A percentile compares a stretch with the other conserved stretches of the same genome.
These are phyloP conservation scores for Tonatia bakeri DNA, from an alignment of 2,113 vertebrate genomes.

Conservation along the genomic window DNA sequence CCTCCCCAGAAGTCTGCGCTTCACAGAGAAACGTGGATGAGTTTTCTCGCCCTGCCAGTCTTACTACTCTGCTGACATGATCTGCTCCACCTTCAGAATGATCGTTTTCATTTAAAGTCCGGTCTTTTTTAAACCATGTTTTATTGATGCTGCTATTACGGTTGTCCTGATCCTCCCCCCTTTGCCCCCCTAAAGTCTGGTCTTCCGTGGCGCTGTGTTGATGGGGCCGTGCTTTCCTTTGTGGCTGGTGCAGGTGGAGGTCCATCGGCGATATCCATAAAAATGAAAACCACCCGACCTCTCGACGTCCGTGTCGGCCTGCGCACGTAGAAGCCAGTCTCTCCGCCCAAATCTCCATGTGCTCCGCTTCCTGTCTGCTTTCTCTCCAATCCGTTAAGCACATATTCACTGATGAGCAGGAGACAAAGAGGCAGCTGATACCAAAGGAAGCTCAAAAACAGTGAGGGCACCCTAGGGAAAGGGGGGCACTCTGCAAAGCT, in stretches of 20 bases:
- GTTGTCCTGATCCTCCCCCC: no score
- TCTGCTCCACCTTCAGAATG: not conserved
- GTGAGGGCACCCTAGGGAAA: not conserved
- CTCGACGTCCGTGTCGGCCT: no score
- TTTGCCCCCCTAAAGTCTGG: no score
- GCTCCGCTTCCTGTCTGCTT: not conserved
- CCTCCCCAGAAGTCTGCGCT: not conserved
- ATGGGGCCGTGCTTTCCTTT: no score
- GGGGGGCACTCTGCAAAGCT: not conserved
- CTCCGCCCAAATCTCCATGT: not conserved
- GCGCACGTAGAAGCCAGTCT: not conserved
- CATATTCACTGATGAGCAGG: not conserved
- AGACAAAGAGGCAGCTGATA: not conserved
- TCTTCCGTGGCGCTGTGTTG: no score
- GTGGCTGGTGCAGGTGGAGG: no score
- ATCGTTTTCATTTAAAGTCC: not conserved
- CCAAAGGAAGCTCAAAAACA: not conserved
- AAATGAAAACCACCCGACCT: no score
- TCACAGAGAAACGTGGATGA: not conserved
- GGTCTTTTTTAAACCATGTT: no score
- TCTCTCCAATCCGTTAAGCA: not conserved
- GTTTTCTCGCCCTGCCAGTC: not conserved
- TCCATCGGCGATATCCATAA: accelerated
- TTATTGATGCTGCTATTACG: no score
- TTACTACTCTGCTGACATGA: not conserved